Evolutionary conservation across 2,113 vertebrate genomes (phyloP).

Genomic region (Sinosuthora webbiana): DNA sequence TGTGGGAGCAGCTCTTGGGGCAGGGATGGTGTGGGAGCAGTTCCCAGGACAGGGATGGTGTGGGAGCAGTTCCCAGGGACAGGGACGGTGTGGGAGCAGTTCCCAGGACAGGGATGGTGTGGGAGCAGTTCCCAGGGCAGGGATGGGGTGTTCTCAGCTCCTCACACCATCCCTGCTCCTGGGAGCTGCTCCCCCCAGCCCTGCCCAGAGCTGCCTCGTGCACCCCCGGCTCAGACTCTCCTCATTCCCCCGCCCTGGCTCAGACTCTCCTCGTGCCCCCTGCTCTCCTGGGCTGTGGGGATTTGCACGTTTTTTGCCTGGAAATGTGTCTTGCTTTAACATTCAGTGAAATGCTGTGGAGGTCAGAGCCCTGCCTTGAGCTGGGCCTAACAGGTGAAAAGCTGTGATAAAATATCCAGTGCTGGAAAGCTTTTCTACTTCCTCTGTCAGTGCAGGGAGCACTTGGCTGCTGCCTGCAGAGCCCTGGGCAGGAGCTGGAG

Average conservation of each 20-base stretch:
- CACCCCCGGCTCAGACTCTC: no score
- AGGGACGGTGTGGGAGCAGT: no score
- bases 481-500: neutral
- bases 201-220: neutral
- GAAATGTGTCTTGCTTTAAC: neutral
- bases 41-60: rapidly evolving
- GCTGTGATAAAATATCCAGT: neutral
- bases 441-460: neutral
- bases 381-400: neutral
- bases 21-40: no score
- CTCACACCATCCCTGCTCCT: neutral
- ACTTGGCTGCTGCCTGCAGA: neutral
- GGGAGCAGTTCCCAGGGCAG: neutral
- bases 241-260: neutral
- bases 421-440: neutral
- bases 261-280: neutral
- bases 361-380: neutral
- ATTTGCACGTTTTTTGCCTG: rapidly evolving
- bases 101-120: rapidly evolving
- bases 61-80: neutral
- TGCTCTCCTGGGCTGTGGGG: neutral
- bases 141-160: no score
- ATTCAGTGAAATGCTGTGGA: rapidly evolving
- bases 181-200: neutral
- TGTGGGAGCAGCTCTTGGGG: rapidly evolving